phyloP scores from a whole-genome alignment of 2,797 vertebrate genomes.

The Danio kyathit region DNA sequence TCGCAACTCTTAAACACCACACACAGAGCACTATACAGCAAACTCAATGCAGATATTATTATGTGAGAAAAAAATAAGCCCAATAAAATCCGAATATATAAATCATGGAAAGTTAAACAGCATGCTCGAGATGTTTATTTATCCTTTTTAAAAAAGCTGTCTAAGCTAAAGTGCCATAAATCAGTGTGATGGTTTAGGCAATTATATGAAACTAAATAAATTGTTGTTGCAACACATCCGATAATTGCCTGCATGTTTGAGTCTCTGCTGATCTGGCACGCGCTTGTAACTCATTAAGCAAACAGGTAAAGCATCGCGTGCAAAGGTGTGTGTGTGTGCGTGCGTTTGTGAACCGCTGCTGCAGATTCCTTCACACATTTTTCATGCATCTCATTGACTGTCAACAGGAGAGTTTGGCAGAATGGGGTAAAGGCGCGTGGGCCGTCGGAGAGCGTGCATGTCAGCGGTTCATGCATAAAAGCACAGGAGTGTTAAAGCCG shows the following conservation, averaged over 20 bases:
- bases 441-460: not conserved
- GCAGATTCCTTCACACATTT: constrained; percentile 47
- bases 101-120: too few relatives aligned
- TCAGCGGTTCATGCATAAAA: not conserved
- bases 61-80: not conserved
- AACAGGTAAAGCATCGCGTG: constrained; percentile 63
- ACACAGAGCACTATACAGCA: not conserved
- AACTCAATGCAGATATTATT: not conserved
- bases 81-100: too few relatives aligned
- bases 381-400: constrained; percentile 47
- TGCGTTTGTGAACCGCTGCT: constrained; percentile 12
- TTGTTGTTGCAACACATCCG: constrained; percentile 1
- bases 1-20: not conserved
- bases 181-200: not conserved
- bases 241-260: not conserved
- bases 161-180: not conserved
- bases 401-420: constrained; percentile 27
- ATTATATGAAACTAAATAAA: not conserved
- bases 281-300: constrained; percentile 53
- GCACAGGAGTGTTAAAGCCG: not conserved
- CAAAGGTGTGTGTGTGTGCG: constrained; percentile 51
- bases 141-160: not conserved
- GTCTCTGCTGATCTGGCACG: constrained; percentile 42
- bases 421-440: constrained; percentile 14
- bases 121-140: not conserved